These are phyloP conservation scores for Asteroscopus sphinx DNA, from an alignment of 2,888 invertebrate genomes.

Conservation along the genomic window DNA sequence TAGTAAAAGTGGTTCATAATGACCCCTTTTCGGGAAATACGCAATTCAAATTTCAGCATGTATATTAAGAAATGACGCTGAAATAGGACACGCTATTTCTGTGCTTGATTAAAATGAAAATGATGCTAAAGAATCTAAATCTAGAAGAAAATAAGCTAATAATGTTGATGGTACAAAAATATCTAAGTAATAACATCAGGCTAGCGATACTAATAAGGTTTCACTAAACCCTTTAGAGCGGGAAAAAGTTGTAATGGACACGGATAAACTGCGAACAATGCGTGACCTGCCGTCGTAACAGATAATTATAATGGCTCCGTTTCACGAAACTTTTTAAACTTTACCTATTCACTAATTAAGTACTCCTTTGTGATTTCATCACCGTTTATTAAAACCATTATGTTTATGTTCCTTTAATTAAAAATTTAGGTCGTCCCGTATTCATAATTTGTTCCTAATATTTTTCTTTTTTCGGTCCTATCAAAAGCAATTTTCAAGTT, in stretches of 20 bases:
- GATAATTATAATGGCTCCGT: constrained; percentile 47
- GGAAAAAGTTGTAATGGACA: constrained; percentile 13
- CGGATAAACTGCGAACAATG: constrained; percentile 28
- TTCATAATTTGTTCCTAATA: constrained; percentile 8
- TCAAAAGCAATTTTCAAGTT: constrained; percentile 2
- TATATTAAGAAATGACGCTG: too few species aligned
- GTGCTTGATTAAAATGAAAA: constrained; percentile 4
- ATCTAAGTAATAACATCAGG: background rate
- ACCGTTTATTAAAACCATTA: constrained; percentile 30
- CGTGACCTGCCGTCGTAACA: constrained; percentile 45
- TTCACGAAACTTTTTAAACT: constrained; percentile 51
- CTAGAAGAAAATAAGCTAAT: background rate
- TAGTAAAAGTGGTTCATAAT: too few species aligned
- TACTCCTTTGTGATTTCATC: constrained; percentile 47
- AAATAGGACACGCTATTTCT: constrained; percentile 1
- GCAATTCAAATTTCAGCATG: too few species aligned
- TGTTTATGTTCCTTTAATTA: constrained; percentile 35
- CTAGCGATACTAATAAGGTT: constrained; percentile 18
- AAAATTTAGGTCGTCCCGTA: constrained; percentile 8
- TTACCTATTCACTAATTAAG: constrained; percentile 49
- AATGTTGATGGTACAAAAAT: background rate
- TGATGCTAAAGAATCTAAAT: background rate
- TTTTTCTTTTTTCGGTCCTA: constrained; percentile 12
- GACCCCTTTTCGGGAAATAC: too few species aligned
- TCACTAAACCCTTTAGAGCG: constrained; percentile 25